Conservation (phyloP, 2,888 invertebrate genomes). For the Drosophila borealis region DNA sequence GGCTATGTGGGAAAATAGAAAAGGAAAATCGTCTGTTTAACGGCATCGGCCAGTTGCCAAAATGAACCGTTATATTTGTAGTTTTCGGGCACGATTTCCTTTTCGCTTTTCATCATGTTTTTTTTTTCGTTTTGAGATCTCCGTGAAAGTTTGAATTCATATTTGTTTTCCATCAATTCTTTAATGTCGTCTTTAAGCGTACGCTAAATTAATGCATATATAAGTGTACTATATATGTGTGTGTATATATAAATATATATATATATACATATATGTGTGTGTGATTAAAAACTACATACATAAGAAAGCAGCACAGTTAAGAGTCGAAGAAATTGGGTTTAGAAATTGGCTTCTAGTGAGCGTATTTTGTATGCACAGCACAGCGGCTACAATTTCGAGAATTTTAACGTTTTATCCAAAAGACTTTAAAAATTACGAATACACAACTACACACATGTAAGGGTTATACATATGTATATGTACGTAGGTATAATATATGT, state of each 20-base stretch:
- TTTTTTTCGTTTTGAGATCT: conserved; percentile 82
- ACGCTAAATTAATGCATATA: conserved; percentile 56
- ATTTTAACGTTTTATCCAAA: conserved; percentile 32
- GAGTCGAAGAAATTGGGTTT: conserved; percentile 35
- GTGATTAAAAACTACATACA: conserved; percentile 73
- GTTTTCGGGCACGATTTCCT: conserved; percentile 35
- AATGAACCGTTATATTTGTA: conserved; percentile 11
- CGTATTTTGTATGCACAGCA: conserved; percentile 10
- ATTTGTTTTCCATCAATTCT: conserved; percentile 42
- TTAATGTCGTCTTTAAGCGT: conserved; percentile 31
- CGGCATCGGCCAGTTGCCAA: conserved; percentile 6
- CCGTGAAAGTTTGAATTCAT: conserved; percentile 83
- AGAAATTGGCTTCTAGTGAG: conserved; percentile 20
- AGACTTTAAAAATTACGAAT: conserved; percentile 44
- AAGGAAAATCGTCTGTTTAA: conserved; percentile 41
- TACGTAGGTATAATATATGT: conserved; percentile 18
- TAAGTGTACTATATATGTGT: conserved; percentile 24
- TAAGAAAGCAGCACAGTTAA: conserved; percentile 78
- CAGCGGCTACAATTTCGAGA: conserved; percentile 49
- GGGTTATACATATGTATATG: conserved; percentile 24
- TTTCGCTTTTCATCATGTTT: conserved; percentile 49
- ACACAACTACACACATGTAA: conserved; percentile 46
- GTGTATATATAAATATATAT: conserved; percentile 21
- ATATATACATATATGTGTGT: conserved; percentile 23
- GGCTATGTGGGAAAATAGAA: conserved; percentile 45